These are phyloP conservation scores for Microtus ochrogaster DNA, from an alignment of 2,113 vertebrate genomes.

Conservation along the genomic window DNA sequence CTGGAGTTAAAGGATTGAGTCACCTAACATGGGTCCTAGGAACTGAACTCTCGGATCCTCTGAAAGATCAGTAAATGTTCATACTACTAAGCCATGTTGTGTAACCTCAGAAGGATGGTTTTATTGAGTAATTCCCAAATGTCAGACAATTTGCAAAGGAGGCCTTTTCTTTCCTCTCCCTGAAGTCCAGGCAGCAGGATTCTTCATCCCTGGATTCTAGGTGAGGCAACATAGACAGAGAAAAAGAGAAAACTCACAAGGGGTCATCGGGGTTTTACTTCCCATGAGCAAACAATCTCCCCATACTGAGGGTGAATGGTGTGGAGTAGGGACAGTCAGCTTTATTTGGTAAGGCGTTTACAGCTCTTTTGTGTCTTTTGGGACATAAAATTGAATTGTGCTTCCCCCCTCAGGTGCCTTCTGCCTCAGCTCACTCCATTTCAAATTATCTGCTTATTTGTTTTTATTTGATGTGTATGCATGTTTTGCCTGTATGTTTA, in stretches of 20 bases:
- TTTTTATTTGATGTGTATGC: neutral
- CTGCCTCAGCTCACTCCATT: neutral
- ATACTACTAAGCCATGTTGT: neutral
- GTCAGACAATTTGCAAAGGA: neutral
- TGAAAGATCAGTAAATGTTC: neutral
- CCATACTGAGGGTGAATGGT: neutral
- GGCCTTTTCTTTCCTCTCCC: neutral
- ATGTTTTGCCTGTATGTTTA: neutral
- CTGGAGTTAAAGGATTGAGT: no score
- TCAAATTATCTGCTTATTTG: neutral
- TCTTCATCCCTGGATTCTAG: neutral
- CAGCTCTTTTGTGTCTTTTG: neutral
- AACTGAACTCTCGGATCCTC: neutral
- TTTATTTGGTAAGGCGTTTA: neutral
- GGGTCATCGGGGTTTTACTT: neutral
- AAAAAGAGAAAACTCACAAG: neutral
- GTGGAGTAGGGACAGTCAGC: neutral
- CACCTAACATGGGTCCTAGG: neutral
- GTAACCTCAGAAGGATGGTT: neutral
- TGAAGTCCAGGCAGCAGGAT: neutral
- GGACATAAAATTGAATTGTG: neutral
- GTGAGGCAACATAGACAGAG: neutral
- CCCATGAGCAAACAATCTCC: neutral
- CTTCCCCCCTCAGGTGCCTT: neutral
- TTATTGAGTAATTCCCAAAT: neutral